These are phyloP conservation scores for Trissolcus basalis DNA, from an alignment of 1,140 invertebrate genomes.

Conservation along the genomic window DNA sequence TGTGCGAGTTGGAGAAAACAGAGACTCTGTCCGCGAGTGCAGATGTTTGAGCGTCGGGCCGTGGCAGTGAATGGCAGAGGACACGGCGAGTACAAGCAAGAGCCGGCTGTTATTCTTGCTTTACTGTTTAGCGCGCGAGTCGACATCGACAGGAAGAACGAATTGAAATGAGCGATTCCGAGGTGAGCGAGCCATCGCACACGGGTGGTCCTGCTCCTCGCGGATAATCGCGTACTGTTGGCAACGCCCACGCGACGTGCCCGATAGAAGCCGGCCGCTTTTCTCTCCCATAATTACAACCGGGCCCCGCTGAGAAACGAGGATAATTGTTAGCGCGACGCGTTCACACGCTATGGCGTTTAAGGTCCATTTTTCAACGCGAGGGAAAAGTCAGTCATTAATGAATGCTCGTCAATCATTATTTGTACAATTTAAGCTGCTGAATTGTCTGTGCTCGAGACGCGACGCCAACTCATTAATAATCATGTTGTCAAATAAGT, in stretches of 20 bases:
- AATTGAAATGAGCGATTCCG: slow-evolving; percentile 49
- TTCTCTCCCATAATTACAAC: slow-evolving; percentile 28
- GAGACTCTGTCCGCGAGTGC: too few species aligned
- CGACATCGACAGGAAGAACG: slow-evolving; percentile 48
- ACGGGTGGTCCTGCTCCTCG: slow-evolving; percentile 56
- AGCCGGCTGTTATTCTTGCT: slow-evolving; percentile 34
- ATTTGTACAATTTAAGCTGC: slow-evolving; percentile 24
- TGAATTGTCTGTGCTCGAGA: slow-evolving; percentile 5
- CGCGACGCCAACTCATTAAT: slow-evolving; percentile 15
- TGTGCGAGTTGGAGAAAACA: background rate
- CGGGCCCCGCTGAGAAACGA: slow-evolving; percentile 6
- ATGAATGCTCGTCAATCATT: slow-evolving; percentile 35
- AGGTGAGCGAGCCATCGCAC: slow-evolving; percentile 26
- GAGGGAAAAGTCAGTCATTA: slow-evolving; percentile 4
- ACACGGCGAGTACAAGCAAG: slow-evolving; percentile 15
- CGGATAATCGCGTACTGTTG: slow-evolving; percentile 53
- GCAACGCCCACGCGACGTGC: slow-evolving; percentile 54
- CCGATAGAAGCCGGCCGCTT: slow-evolving; percentile 32
- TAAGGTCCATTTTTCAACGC: slow-evolving; percentile 27
- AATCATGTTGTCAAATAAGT: slow-evolving; percentile 22
- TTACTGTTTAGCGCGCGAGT: slow-evolving; percentile 36
- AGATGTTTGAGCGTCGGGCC: slow-evolving; percentile 1
- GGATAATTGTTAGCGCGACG: slow-evolving; percentile 19
- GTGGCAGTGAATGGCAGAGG: slow-evolving; percentile 37
- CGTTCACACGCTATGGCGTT: slow-evolving; percentile 37